A percentile compares a stretch with the other conserved stretches of the same genome.
Conservation (phyloP, 92 coral and sea anemone species). For the Heliopora coerulea region DNA sequence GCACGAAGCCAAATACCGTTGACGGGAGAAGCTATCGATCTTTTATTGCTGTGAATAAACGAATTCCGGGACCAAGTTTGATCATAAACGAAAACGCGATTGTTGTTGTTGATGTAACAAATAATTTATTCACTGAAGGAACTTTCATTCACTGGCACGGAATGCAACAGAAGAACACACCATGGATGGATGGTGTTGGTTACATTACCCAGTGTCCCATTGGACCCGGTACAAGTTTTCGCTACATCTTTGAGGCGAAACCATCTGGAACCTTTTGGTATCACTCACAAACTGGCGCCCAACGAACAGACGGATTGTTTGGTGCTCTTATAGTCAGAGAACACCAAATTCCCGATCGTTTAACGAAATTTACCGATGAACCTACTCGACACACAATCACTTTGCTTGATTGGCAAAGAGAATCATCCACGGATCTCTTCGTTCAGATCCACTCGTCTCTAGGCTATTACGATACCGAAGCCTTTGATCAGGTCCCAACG, state of each 20-base stretch:
- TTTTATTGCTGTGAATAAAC: conserved; percentile 64
- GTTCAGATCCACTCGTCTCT: conserved; percentile 39
- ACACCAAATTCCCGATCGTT: neutral
- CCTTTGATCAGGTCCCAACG: conserved; percentile 56
- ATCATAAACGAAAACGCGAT: conserved; percentile 56
- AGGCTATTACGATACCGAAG: conserved; percentile 48
- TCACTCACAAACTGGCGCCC: conserved; percentile 77
- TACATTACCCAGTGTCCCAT: conserved; percentile 34
- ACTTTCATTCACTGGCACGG: conserved; percentile 82
- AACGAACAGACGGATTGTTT: conserved; percentile 73
- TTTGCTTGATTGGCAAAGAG: conserved; percentile 57
- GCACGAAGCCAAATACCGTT: conserved; percentile 49
- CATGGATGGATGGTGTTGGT: conserved; percentile 85
- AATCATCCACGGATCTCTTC: conserved; percentile 56
- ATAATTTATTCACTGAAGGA: conserved; percentile 60
- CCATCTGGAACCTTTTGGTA: conserved; percentile 88
- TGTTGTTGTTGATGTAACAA: conserved; percentile 62
- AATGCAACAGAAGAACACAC: conserved; percentile 64
- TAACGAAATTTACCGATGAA: conserved; percentile 36
- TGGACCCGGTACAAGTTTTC: conserved; percentile 45
- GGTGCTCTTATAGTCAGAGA: conserved; percentile 62
- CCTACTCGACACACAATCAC: conserved; percentile 54
- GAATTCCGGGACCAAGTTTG: conserved; percentile 77
- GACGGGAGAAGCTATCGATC: conserved; percentile 58
- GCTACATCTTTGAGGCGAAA: conserved; percentile 64